Base-by-base conservation (phyloP, 2,888 invertebrate genomes). In the Drosophila diplacantha region DNA sequence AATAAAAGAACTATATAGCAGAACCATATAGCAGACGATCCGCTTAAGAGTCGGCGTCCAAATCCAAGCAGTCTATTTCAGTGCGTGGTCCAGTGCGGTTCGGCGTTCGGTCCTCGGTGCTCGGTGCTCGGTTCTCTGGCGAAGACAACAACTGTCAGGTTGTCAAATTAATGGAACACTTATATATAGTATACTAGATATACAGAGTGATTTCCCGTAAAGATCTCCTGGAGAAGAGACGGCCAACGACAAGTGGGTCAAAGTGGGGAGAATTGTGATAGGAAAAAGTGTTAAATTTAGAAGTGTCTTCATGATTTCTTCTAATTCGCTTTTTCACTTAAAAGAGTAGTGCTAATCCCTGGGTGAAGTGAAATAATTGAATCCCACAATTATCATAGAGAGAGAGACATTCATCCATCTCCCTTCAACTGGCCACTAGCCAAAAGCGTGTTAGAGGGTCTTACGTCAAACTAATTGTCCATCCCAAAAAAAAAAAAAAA, bases 71-170 rank as follows among this genome's bases (percentile, higher is more conserved):
- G 87, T 87, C 84, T 86, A 86, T 83, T 86, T 85, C 81, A 81
- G 87, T 85, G 82, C 83, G 85, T 81, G 87, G 85, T 87, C 87
- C 87, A 87, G 87, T 81, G 85, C 77, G 75, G 86, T 81, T 75
- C 75, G 61, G 65, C 49, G 44, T 51, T 35, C 41, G 63, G 47
- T 68, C 47, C 18, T 22, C 51, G 8, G n/a, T 29, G 29, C 11
- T 38, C 39, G 5, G 26, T 29, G 37, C 11, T 38, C 39, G 5
- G 26, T 29, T 52, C 22, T 38, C 39, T 54, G 11, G 24, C 26
- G n/a, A 34, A 22, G 41, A 37, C 53, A 69, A 58, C 53, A 64
- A 58, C 53, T 64, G 69, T 63, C 79, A 79, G 76, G 37, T 73
- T 76, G 79, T 76, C 81, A 77, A 79, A 60, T 52, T 69, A 46